Evolutionary conservation across 2,113 vertebrate species (phyloP).

Genomic region (Dicerorhinus sumatrensis): DNA sequence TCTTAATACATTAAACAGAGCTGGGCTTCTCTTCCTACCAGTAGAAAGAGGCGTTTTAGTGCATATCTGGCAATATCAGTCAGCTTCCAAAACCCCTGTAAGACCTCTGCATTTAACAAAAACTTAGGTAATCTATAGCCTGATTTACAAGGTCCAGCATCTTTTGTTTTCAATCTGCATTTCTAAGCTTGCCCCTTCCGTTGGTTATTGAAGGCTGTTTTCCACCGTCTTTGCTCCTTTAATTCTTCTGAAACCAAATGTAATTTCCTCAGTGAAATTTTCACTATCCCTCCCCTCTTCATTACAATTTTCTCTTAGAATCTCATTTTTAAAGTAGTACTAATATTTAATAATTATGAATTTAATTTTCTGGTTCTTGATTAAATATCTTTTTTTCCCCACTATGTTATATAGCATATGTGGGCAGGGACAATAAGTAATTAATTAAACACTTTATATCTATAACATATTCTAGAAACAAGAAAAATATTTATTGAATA

Average conservation of each 20-base stretch:
- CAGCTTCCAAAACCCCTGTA: neutral
- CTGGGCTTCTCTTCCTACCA: neutral
- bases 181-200: neutral
- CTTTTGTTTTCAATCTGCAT: neutral
- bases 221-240: neutral
- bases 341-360: neutral
- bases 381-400: neutral
- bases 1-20: neutral
- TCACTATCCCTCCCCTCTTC: accelerated
- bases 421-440: neutral
- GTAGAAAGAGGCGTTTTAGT: neutral
- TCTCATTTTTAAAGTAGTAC: neutral
- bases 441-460: neutral
- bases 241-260: neutral
- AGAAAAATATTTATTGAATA: neutral
- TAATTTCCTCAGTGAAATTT: neutral
- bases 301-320: neutral
- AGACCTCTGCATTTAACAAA: neutral
- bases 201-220: neutral
- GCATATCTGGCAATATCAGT: neutral
- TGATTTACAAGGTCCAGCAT: neutral
- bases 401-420: neutral
- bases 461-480: neutral
- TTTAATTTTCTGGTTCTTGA: neutral
- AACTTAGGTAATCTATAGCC: neutral